Conservation (phyloP, 2,113 vertebrate genomes). For the Grallaria varia region DNA sequence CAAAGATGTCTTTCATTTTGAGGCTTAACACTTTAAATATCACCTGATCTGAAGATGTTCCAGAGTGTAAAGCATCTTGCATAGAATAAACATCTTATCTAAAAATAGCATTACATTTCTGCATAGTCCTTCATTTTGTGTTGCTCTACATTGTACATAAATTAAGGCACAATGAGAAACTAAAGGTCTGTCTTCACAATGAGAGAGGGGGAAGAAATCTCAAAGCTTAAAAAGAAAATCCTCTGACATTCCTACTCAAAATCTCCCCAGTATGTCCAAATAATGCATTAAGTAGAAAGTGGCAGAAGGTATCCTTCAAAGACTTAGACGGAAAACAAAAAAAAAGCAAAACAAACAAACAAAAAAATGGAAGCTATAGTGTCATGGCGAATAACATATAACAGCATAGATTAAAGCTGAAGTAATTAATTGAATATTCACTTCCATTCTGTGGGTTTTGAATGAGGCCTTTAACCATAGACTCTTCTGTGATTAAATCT, state of each 20-base stretch:
- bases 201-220: not conserved
- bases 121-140: not conserved
- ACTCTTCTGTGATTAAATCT: not conserved
- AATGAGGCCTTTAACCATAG: not conserved
- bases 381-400: not conserved
- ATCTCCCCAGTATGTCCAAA: not conserved
- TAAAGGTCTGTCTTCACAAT: conserved; percentile 5
- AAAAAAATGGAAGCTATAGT: not conserved
- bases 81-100: conserved; percentile 31
- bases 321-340: not conserved
- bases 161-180: conserved; percentile 21
- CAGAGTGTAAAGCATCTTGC: not conserved
- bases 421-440: not conserved
- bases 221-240: not conserved
- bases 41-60: conserved; percentile 16
- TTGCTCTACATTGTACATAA: conserved; percentile 10
- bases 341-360: too few species aligned
- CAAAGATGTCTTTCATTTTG: conserved; percentile 16
- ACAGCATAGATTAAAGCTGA: not conserved
- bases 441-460: conserved; percentile 10
- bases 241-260: not conserved
- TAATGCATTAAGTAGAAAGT: not conserved
- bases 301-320: conserved; percentile 3
- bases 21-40: conserved; percentile 24
- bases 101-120: conserved; percentile 24